Conservation (phyloP, 2,888 invertebrate species). For the Drosophila lutescens region DNA sequence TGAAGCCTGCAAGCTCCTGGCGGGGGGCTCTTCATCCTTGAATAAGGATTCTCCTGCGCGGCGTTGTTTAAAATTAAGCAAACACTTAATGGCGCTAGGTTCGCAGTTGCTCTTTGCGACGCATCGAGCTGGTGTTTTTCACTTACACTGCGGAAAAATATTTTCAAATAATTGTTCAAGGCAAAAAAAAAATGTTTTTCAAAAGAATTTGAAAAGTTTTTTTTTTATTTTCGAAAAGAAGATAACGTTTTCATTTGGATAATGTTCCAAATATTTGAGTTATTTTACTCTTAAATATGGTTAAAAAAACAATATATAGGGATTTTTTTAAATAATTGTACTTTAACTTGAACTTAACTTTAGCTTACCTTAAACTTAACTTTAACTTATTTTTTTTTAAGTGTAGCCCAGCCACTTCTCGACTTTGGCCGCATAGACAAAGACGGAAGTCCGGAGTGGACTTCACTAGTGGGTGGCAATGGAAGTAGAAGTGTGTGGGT, state of each 20-base stretch:
- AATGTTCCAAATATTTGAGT: too few relatives aligned
- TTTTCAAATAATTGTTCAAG: too few relatives aligned
- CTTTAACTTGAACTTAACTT: too few relatives aligned
- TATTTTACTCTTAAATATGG: too few relatives aligned
- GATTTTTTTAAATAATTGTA: too few relatives aligned
- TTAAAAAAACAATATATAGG: too few relatives aligned
- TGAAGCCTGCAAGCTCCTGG: slow-evolving; percentile 48
- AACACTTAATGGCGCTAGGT: slow-evolving; percentile 64
- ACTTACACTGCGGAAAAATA: slow-evolving; percentile 3
- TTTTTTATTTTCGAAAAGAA: too few relatives aligned
- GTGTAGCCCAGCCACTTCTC: slow-evolving; percentile 5
- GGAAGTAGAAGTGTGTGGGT: slow-evolving; percentile 1
- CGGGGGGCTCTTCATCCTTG: slow-evolving; percentile 6
- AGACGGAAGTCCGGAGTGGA: slow-evolving; percentile 69
- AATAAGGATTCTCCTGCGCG: slow-evolving; percentile 11
- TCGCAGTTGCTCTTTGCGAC: slow-evolving; percentile 25
- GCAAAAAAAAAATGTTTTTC: too few relatives aligned
- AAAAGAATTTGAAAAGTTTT: too few relatives aligned
- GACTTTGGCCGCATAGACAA: slow-evolving; percentile 56
- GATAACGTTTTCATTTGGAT: too few relatives aligned
- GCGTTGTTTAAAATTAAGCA: slow-evolving; percentile 73
- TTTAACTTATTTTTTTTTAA: neutral
- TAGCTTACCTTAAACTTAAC: too few relatives aligned
- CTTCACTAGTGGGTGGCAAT: neutral
- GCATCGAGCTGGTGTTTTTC: slow-evolving; percentile 2